Conservation (phyloP, 2,797 vertebrate species). For the Acanthurus tractus region DNA sequence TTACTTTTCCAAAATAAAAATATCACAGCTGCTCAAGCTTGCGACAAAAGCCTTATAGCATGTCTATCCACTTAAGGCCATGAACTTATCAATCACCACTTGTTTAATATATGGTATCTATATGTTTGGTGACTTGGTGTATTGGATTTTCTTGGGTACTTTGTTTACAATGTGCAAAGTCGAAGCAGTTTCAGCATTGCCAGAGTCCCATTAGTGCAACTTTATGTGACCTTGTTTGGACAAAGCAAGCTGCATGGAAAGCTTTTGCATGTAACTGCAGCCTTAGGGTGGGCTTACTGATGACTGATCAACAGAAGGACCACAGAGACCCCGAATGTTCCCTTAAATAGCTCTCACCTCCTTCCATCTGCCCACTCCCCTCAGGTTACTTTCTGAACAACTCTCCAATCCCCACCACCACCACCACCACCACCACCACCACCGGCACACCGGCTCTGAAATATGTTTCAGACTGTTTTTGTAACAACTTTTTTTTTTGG, state of each 20-base stretch:
- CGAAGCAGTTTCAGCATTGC: background rate
- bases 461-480: slow-evolving; percentile 1
- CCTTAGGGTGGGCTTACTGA: slow-evolving; percentile 27
- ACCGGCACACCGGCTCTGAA: background rate
- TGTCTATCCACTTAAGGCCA: too few species aligned
- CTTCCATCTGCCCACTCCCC: slow-evolving; percentile 25
- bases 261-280: slow-evolving; percentile 21
- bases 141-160: too few species aligned
- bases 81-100: too few species aligned
- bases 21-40: too few species aligned
- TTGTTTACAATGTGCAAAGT: background rate
- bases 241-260: slow-evolving; percentile 17
- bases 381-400: slow-evolving; percentile 25
- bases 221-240: slow-evolving; percentile 22
- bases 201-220: background rate
- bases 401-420: slow-evolving; percentile 3
- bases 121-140: too few species aligned
- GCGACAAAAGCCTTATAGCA: too few species aligned
- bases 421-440: too few species aligned
- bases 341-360: slow-evolving; percentile 36
- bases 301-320: slow-evolving; percentile 40
- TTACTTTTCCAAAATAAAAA: too few species aligned
- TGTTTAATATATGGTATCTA: too few species aligned
- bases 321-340: slow-evolving; percentile 36
- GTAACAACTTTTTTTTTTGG: background rate